Evolutionary conservation across 1,140 invertebrate genomes (phyloP), one percentile per base, ranked within the genome.

Genomic region (Andrena cerasifolii): DNA sequence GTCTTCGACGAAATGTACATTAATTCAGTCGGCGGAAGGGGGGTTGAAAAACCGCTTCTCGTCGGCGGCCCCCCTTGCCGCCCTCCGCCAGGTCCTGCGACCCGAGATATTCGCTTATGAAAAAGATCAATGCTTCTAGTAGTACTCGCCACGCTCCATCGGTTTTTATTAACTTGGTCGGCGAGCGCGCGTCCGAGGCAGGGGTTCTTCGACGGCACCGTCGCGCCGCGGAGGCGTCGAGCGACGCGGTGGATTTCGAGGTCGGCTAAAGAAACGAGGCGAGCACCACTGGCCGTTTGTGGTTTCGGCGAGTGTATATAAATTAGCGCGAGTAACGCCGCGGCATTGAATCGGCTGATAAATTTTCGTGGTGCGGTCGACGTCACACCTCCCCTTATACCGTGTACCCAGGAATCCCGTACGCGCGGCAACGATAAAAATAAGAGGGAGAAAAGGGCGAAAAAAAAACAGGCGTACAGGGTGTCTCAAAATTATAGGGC

Each of bases 261-360:
- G 12, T 16, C 21, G 12, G 0, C 31, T 0, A 5, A 26, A 21
- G 26, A 31, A 33, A 36, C 33, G 33, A n/a, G 31, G 31, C 43
- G 73, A 83, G 79, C 70, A 81, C 74, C 82, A 53, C 79, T 83
- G 74, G 62, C 28, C 54, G 54, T 26, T 77, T 54, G 70, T 45
- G 58, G 79, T 78, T 67, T 74, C 79, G 63, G 66, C 58, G 63
- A 68, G 70, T 75, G 79, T 84, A 76, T 82, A 84, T 84, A 84
- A 82, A 83, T 83, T 81, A 83, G 65, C 79, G 68, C 73, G 74
- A 78, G 79, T 81, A 81, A 83, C 79, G 82, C 70, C 70, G 61
- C 74, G 74, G 78, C 79, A 68, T 81, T 76, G 82, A 82, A 81
- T 84, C 82, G 75, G 76, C 75, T 78, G 79, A 84, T 81, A 84